Evolutionary conservation across 2,113 vertebrate species (phyloP), one percentile per base, ranked within the genome.

Genomic region (Barnardius zonarius): DNA sequence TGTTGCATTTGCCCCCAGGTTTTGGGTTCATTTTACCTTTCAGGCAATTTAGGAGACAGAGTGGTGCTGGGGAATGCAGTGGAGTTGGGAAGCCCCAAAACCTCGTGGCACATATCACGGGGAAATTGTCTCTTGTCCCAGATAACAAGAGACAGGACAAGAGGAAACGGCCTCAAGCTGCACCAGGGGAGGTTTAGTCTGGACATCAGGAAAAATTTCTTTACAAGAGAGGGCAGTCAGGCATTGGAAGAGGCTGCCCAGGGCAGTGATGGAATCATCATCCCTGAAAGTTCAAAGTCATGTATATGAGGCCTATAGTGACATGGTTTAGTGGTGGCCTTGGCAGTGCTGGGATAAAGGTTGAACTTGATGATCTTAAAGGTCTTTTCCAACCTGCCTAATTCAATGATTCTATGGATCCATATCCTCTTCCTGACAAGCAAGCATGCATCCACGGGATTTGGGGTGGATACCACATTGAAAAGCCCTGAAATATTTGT

Each of bases 391-490:
- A 59, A 15, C 33, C 33, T 23, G 20, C 13, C 23, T 59, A 33
- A 59, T 23, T n/a, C 57, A n/a, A 23, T 23, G 20, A 59, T n/a
- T n/a, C 20, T n/a, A n/a, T 57, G 22, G 23, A 17, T 82, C 59
- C 25, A 13, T 11, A 17, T 77, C 35, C n/a, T 62, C 49, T 62
- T 11, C 12, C 46, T 92, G 51, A 37, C 31, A 8, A 3, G n/a
- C 1, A 1, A 48, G 44, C 4, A 4, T 2, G 1, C 33, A 18
- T 11, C 23, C 20, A 7, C 24, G 35, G 41, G 3, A 2, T 81
- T 81, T 83, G 9, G 48, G 74, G 37, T 54, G 61, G 46, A 48
- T n/a, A 17, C 13, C 33, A 14, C 64, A n/a, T 30, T 54, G 57
- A 46, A 84, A 74, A 78, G 13, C 13, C 41, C 35, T 46, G 48